Base-by-base conservation (phyloP, 2,113 vertebrate species). In the Colistium nudipinnis region DNA sequence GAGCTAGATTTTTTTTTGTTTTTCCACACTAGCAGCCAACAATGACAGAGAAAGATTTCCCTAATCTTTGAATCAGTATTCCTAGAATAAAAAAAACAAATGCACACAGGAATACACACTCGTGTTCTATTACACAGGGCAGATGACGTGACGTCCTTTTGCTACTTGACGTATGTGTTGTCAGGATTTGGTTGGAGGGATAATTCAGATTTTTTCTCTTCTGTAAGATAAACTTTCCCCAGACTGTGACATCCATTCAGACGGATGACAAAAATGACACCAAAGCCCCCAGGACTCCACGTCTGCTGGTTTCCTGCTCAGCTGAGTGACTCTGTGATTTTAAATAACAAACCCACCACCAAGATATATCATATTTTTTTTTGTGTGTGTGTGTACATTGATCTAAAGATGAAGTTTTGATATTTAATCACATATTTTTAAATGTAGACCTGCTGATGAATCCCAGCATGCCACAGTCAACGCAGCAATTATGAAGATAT, bases 301-400 rank as follows among this genome's bases (percentile, higher is more conserved):
- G 25, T 27, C 39, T 71, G 67, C 54, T 56, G 61, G 52, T 28
- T 49, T 55, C 17, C 38, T 25, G 67, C 49, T 53, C 17, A 48
- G 39, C 10, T 36, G 8, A 13, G 33, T 54, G 28, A 52, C 33
- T 54, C 6, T 20, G 44, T 73, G 51, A 17, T 14, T 43, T 43
- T 56, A 56, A 66, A 56, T 55, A 14, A 49, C 38, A 59, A 48
- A 25, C 30, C 25, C 33, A 16, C 20, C 24, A 39, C n/a, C n/a
- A n/a, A n/a, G n/a, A n/a, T n/a, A n/a, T n/a, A n/a, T n/a, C n/a
- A n/a, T n/a, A n/a, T n/a, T n/a, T n/a, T n/a, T n/a, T n/a, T n/a
- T n/a, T n/a, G n/a, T n/a, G n/a, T n/a, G n/a, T n/a, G n/a, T n/a
- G n/a, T n/a, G n/a, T n/a, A n/a, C n/a, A n/a, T n/a, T n/a, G n/a